Evolutionary conservation across 2,797 vertebrate species (phyloP).

Genomic region (Anas bernieri): DNA sequence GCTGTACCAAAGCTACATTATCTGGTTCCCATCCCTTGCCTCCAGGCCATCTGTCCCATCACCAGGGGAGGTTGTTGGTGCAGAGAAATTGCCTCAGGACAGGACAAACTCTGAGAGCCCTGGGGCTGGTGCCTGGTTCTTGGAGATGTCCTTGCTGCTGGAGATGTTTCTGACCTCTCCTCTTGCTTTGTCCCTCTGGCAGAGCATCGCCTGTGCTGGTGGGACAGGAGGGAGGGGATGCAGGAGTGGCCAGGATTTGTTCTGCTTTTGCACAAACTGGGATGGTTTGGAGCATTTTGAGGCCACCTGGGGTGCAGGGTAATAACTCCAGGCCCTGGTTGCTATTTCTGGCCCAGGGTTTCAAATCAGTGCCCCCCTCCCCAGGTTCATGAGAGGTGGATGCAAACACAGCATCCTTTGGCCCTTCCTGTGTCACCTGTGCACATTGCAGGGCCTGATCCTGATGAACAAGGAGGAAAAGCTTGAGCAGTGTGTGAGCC

Average conservation of each 20-base stretch:
- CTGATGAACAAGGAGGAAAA: neutral
- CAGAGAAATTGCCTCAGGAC: neutral
- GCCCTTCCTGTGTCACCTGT: accelerated
- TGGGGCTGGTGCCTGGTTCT: neutral
- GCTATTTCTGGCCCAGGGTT: neutral
- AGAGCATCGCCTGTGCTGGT: neutral
- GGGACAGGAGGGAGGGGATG: too few relatives aligned
- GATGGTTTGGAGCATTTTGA: too few relatives aligned
- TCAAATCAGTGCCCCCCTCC: accelerated
- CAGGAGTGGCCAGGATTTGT: neutral
- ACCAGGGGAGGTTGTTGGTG: neutral
- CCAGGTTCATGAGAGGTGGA: accelerated
- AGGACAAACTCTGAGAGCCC: neutral
- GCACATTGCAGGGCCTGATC: accelerated
- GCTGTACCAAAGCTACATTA: neutral
- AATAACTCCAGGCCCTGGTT: neutral
- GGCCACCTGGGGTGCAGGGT: too few relatives aligned
- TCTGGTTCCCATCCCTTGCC: neutral
- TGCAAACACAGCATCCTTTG: neutral
- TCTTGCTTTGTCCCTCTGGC: neutral
- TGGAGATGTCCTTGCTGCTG: neutral
- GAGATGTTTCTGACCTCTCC: neutral
- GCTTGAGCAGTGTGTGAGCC: accelerated
- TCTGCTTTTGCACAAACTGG: neutral
- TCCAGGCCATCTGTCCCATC: neutral